Evolutionary conservation across 92 coral and sea anemone species (phyloP).

Genomic region (Porites evermanni): DNA sequence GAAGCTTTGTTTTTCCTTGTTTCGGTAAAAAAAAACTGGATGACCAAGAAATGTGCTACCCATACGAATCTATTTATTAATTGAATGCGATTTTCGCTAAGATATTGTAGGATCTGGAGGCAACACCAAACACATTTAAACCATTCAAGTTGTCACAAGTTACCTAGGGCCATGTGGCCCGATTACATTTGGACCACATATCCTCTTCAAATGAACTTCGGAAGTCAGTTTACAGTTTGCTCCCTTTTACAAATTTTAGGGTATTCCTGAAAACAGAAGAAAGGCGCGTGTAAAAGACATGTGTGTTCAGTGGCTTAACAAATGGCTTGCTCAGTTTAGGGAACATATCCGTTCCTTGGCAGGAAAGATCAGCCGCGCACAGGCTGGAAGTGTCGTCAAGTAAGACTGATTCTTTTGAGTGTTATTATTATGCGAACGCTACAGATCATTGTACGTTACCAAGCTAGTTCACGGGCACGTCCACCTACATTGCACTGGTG

Average conservation of each 20-base stretch:
- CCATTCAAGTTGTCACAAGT: too few species aligned
- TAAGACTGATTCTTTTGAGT: constrained; percentile 27
- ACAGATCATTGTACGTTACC: too few species aligned
- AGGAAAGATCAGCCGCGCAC: constrained; percentile 96
- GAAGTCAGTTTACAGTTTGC: background rate
- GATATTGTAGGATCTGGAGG: background rate
- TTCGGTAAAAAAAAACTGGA: too few species aligned
- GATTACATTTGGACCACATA: background rate
- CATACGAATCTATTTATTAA: too few species aligned
- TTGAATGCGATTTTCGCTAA: too few species aligned
- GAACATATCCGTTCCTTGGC: constrained; percentile 93
- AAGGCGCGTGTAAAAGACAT: constrained; percentile 80
- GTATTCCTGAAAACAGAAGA: constrained; percentile 72
- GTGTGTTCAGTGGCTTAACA: constrained; percentile 91
- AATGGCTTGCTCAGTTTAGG: constrained; percentile 88
- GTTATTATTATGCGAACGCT: background rate
- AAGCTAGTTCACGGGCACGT: too few species aligned
- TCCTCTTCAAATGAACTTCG: background rate
- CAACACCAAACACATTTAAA: too few species aligned
- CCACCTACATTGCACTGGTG: too few species aligned
- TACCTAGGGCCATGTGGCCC: too few species aligned
- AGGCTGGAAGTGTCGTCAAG: constrained; percentile 96
- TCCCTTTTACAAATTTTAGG: constrained; percentile 44
- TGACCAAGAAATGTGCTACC: too few species aligned
- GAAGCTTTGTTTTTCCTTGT: too few species aligned